These are phyloP conservation scores for Chesias legatella DNA, from an alignment of 2,888 invertebrate species.

Conservation along the genomic window DNA sequence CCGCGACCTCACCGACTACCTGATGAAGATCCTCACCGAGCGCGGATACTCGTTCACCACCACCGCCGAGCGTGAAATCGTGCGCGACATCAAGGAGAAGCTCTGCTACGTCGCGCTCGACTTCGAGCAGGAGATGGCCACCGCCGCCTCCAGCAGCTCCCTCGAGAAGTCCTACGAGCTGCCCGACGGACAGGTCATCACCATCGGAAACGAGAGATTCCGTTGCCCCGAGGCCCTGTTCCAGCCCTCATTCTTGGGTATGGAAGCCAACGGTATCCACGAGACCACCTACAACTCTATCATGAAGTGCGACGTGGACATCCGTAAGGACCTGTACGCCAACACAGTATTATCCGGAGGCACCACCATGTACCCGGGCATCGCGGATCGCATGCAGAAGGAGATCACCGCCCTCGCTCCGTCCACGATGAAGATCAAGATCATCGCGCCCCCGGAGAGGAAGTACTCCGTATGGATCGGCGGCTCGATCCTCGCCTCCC, in stretches of 20 bases:
- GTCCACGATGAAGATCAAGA: constrained; percentile 96
- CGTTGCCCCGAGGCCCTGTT: constrained; percentile 97
- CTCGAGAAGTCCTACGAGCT: constrained; percentile 98
- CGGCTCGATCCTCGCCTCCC: constrained; percentile 94
- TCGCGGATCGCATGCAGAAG: constrained; percentile 96
- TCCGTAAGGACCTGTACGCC: constrained; percentile 98
- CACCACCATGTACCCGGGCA: constrained; percentile 97
- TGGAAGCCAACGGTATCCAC: constrained; percentile 94
- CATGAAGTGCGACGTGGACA: constrained; percentile 99
- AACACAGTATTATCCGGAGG: constrained; percentile 97
- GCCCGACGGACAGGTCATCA: constrained; percentile 96
- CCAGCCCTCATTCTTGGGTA: constrained; percentile 95
- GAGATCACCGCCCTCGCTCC: constrained; percentile 95
- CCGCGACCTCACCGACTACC: constrained; percentile 94
- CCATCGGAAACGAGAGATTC: constrained; percentile 96
- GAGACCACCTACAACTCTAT: constrained; percentile 97
- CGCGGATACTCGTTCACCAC: constrained; percentile 94
- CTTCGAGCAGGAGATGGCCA: constrained; percentile 96
- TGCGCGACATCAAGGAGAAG: constrained; percentile 96
- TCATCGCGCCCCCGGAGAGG: constrained; percentile 96
- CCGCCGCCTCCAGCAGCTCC: constrained; percentile 94
- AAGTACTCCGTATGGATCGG: constrained; percentile 98
- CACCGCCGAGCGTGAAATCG: constrained; percentile 95
- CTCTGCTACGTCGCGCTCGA: constrained; percentile 94
- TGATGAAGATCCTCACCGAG: constrained; percentile 96